Evolutionary conservation across 2,797 vertebrate genomes (phyloP).

Genomic region (Danio kyathit): DNA sequence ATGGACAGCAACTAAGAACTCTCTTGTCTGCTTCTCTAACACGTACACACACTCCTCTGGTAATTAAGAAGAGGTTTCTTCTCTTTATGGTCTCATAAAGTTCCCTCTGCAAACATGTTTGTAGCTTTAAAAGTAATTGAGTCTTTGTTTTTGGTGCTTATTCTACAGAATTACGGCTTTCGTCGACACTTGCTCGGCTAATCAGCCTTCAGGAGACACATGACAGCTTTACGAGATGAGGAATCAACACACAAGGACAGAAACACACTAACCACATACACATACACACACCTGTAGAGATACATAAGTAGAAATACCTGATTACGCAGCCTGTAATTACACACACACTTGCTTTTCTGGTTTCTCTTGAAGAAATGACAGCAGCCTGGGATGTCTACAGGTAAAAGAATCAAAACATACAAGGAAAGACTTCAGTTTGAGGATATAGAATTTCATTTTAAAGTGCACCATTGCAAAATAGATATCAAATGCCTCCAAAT

Average conservation of each 20-base stretch:
- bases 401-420: background rate
- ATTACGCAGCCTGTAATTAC: constrained; percentile 32
- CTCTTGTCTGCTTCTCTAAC: constrained; percentile 42
- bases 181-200: constrained; percentile 74
- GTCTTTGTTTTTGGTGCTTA: constrained; percentile 75
- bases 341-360: constrained; percentile 37
- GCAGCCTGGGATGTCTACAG: background rate
- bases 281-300: constrained; percentile 6
- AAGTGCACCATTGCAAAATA: background rate
- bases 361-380: constrained; percentile 32
- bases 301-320: constrained; percentile 27
- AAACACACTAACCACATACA: constrained; percentile 11
- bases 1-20: constrained; percentile 56
- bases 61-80: constrained; percentile 67
- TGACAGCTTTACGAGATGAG: constrained; percentile 72
- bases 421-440: background rate
- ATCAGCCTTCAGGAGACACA: constrained; percentile 75
- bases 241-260: constrained; percentile 25
- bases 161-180: constrained; percentile 77
- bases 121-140: constrained; percentile 78
- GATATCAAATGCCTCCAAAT: background rate
- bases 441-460: background rate
- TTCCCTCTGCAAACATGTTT: constrained; percentile 77
- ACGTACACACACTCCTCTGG: constrained; percentile 38
- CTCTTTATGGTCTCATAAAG: constrained; percentile 87